Conservation (phyloP, 2,797 vertebrate genomes). For the Macropus fuliginosus region DNA sequence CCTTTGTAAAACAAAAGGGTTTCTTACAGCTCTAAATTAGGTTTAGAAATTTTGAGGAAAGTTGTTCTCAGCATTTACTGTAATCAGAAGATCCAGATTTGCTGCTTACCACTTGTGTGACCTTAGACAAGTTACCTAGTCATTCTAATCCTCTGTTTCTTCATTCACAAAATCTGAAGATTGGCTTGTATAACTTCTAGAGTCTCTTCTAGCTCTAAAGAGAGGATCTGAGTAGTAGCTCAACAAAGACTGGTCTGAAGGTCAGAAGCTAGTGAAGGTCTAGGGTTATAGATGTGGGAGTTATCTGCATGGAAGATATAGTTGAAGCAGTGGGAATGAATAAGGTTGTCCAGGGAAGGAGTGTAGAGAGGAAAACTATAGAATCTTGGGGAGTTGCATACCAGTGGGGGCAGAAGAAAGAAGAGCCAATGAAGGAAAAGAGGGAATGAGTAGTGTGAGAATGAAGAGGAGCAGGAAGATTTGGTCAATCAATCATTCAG, state of each 20-base stretch:
- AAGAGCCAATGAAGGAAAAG: background rate
- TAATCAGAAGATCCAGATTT: background rate
- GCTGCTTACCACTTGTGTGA: background rate
- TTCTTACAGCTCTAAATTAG: background rate
- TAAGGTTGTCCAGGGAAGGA: background rate
- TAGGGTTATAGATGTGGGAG: background rate
- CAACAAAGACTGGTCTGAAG: background rate
- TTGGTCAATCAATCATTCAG: background rate
- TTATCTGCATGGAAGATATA: background rate
- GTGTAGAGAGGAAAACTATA: background rate
- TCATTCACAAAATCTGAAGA: background rate
- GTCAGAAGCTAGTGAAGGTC: background rate
- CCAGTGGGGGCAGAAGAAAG: background rate
- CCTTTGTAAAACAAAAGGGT: background rate
- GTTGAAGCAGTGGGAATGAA: background rate
- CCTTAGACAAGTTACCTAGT: background rate
- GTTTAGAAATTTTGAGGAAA: background rate
- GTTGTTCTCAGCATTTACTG: background rate
- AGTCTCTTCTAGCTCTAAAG: background rate
- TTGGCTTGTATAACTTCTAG: background rate
- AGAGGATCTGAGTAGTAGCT: background rate
- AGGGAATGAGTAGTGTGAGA: background rate
- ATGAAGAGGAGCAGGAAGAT: background rate
- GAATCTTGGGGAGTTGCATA: background rate
- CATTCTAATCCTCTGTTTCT: background rate